Evolutionary conservation across 2,797 vertebrate species (phyloP).

Genomic region (Enoplosus armatus): DNA sequence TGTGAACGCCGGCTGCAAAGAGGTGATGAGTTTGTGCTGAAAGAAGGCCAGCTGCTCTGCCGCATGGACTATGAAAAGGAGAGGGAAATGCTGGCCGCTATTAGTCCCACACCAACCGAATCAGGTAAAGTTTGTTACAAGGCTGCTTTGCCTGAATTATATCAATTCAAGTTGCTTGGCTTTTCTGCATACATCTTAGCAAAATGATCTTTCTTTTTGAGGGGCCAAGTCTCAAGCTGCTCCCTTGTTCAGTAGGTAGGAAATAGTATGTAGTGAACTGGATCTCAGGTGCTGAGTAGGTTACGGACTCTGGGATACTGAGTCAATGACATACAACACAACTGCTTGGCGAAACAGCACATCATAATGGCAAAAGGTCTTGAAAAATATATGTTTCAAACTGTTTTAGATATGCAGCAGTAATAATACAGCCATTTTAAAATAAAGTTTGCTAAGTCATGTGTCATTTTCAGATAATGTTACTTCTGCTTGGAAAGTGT

Average conservation of each 20-base stretch:
- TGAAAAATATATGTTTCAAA: neutral
- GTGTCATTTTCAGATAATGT: neutral
- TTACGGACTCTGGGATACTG: neutral
- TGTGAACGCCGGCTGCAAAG: constrained; percentile 92
- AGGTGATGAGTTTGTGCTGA: constrained; percentile 94
- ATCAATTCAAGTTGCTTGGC: neutral
- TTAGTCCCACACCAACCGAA: constrained; percentile 91
- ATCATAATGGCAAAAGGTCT: neutral
- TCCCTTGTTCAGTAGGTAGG: neutral
- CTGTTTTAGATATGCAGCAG: neutral
- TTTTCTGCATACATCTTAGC: neutral
- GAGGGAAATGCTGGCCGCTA: constrained; percentile 91
- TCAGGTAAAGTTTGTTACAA: constrained; percentile 83
- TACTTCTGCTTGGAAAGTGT: neutral
- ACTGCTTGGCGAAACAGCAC: neutral
- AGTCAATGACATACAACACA: neutral
- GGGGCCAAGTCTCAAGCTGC: neutral
- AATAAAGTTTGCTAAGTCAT: neutral
- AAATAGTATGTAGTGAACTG: neutral
- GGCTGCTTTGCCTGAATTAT: neutral
- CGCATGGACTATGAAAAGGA: constrained; percentile 94
- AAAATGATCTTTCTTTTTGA: constrained; percentile 5
- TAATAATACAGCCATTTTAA: neutral
- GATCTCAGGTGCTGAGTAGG: neutral
- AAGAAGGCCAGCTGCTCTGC: constrained; percentile 93